These are phyloP conservation scores for Lanius collurio DNA, from an alignment of 2,113 vertebrate species.

Conservation along the genomic window DNA sequence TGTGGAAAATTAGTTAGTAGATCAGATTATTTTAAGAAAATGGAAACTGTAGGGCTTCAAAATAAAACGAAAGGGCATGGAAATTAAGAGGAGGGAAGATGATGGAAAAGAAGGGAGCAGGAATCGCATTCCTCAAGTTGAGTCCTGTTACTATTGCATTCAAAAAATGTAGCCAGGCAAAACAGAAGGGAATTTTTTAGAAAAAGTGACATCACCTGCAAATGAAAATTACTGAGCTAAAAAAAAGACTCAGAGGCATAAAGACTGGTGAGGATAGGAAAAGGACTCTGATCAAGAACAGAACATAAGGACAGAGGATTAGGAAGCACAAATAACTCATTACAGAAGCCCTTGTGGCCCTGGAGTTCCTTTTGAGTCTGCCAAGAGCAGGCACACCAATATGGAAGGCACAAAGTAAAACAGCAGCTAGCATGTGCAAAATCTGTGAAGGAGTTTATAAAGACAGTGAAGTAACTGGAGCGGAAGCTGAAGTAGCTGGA, in stretches of 20 bases:
- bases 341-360: neutral
- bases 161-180: neutral
- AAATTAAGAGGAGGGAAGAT: neutral
- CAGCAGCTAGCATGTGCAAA: neutral
- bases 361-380: neutral
- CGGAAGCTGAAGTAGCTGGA: neutral
- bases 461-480: neutral
- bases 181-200: neutral
- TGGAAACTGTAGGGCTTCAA: neutral
- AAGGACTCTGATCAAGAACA: neutral
- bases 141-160: neutral
- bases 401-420: neutral
- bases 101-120: neutral
- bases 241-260: neutral
- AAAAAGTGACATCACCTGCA: neutral
- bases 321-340: neutral
- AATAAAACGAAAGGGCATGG: neutral
- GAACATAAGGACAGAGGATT: neutral
- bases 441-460: neutral
- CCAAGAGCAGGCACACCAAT: neutral
- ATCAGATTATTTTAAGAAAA: neutral
- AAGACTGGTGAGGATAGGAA: neutral
- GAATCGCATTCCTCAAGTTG: neutral
- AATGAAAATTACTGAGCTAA: neutral
- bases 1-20: neutral